phyloP scores from a whole-genome alignment of 2,888 invertebrate genomes.

The Ernsta delagoae region DNA sequence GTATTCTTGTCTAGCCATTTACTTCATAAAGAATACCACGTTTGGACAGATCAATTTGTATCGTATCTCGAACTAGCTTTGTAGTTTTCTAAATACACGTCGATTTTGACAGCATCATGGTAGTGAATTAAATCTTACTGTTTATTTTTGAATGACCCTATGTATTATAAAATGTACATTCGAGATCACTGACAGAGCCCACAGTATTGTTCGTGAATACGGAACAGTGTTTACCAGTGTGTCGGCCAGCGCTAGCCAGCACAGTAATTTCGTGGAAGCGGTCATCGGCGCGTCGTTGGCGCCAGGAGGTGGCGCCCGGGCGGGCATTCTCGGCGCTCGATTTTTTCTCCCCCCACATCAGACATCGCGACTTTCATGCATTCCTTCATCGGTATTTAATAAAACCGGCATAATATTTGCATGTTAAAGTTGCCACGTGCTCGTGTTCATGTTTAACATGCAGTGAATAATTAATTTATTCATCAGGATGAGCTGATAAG shows the following conservation, averaged over 20 bases:
- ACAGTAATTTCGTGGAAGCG: conserved; percentile 72
- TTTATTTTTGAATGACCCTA: too few relatives aligned
- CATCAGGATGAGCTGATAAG: not conserved
- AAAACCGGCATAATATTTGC: conserved; percentile 14
- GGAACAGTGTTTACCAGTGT: conserved; percentile 49
- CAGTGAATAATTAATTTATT: not conserved
- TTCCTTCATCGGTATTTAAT: conserved; percentile 27
- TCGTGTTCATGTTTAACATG: conserved; percentile 6
- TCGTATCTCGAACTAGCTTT: too few relatives aligned
- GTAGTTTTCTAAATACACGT: too few relatives aligned
- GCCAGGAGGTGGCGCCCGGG: conserved; percentile 72
- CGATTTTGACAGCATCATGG: too few relatives aligned
- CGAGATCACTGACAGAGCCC: too few relatives aligned
- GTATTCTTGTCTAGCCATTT: too few relatives aligned
- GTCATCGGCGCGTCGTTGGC: conserved; percentile 61
- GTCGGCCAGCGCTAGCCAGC: conserved; percentile 59
- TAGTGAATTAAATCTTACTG: too few relatives aligned
- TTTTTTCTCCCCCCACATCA: conserved; percentile 47
- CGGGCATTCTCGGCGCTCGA: conserved; percentile 56
- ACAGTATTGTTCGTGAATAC: too few relatives aligned
- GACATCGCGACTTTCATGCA: conserved; percentile 29
- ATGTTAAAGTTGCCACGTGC: conserved; percentile 10
- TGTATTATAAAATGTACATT: too few relatives aligned
- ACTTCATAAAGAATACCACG: too few relatives aligned
- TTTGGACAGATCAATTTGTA: too few relatives aligned